Percentiles rank a stretch among this genome's conserved stretches.
These are phyloP conservation scores for Nasonia oneida DNA, from an alignment of 2,888 invertebrate species.

Conservation along the genomic window DNA sequence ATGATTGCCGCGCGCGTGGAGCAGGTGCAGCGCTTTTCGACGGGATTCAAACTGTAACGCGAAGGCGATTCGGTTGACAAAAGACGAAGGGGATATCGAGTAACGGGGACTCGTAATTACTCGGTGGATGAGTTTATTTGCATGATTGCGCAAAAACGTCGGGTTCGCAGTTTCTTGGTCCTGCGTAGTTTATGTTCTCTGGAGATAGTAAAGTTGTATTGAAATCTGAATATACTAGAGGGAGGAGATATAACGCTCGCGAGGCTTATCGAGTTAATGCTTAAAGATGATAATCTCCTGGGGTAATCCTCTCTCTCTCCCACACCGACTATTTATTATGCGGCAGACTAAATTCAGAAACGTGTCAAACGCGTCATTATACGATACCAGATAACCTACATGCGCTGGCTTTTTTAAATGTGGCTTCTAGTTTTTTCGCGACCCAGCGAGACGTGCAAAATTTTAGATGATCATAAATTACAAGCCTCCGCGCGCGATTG, in stretches of 20 bases:
- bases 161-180: not conserved
- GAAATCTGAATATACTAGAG: conserved; percentile 1
- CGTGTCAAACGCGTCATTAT: conserved; percentile 12
- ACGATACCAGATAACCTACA: not conserved
- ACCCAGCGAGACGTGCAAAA: not conserved
- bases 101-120: not conserved
- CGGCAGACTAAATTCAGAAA: conserved; percentile 1
- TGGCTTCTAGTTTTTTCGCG: not conserved
- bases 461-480: conserved; percentile 5
- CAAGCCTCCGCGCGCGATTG: not conserved
- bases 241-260: not conserved
- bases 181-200: not conserved
- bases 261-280: conserved; percentile 12
- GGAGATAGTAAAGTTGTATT: not conserved
- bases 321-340: not conserved
- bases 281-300: conserved; percentile 1
- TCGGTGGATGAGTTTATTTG: not conserved
- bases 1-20: not conserved
- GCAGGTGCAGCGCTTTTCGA: not conserved
- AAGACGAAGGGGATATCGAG: not conserved
- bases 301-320: not conserved
- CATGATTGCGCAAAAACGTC: not conserved
- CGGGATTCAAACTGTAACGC: not conserved
- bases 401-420: not conserved
- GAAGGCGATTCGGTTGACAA: not conserved